Percentiles rank a stretch among this genome's conserved stretches.
phyloP scores from a whole-genome alignment of 2,113 vertebrate genomes.

The Oceanites oceanicus region DNA sequence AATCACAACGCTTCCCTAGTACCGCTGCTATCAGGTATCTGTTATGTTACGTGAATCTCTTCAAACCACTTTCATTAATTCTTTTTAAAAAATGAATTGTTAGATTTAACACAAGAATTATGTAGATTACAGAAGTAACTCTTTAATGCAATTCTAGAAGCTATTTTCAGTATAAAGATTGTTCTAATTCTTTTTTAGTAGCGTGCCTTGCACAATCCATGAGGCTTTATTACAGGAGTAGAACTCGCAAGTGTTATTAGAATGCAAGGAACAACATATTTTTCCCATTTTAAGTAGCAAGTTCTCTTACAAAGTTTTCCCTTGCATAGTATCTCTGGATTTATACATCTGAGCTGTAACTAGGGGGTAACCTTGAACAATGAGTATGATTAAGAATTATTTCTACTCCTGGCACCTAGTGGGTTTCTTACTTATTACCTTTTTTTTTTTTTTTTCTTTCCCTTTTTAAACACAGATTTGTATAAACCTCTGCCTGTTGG shows the following conservation, averaged over 20 bases:
- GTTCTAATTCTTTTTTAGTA: not conserved
- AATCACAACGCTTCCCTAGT: not conserved
- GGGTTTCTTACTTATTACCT: not conserved
- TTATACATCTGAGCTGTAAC: not conserved
- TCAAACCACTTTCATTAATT: not conserved
- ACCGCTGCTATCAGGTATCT: not conserved
- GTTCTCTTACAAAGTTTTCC: not conserved
- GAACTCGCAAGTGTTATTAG: not conserved
- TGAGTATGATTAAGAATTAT: not conserved
- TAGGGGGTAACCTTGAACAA: not conserved
- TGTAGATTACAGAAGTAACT: not conserved
- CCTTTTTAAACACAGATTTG: no score
- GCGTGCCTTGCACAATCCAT: not conserved
- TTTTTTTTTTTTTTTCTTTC: not conserved
- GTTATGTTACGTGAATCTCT: not conserved
- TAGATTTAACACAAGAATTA: not conserved
- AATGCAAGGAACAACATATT: not conserved
- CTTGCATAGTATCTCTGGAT: not conserved
- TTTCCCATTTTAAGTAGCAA: not conserved
- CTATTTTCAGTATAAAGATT: not conserved
- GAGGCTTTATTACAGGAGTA: not conserved
- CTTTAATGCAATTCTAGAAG: not conserved
- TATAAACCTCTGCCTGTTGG: not conserved
- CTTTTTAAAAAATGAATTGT: not conserved
- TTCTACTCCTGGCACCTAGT: not conserved